Evolutionary conservation across 1,140 invertebrate species (phyloP).

Genomic region (Lordiphosa clarofinis): DNA sequence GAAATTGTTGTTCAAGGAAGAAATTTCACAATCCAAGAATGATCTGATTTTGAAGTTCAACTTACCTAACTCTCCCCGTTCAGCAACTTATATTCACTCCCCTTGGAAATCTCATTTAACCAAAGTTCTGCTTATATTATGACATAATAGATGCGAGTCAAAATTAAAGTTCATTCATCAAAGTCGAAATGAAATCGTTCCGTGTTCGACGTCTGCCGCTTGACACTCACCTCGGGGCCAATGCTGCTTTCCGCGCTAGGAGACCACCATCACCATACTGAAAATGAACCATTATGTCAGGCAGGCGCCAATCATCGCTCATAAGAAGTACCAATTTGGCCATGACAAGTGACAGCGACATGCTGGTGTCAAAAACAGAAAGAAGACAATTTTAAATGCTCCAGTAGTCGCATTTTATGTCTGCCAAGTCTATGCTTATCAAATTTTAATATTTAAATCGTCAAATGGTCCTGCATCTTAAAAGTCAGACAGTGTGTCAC

Average conservation of each 20-base stretch:
- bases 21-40: no score
- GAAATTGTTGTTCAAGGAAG: no score
- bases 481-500: slow-evolving; percentile 32
- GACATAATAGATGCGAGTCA: slow-evolving; percentile 43
- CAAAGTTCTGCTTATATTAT: no score
- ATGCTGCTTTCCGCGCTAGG: slow-evolving; percentile 13
- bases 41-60: no score
- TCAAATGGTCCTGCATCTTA: slow-evolving; percentile 32
- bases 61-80: no score
- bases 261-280: slow-evolving; percentile 1
- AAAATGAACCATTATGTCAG: slow-evolving; percentile 56
- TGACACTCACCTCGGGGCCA: slow-evolving; percentile 30
- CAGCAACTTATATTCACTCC: no score
- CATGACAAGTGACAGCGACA: slow-evolving; percentile 68
- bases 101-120: no score
- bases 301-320: slow-evolving; percentile 62
- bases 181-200: slow-evolving; percentile 51
- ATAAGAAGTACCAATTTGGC: slow-evolving; percentile 67
- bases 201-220: slow-evolving; percentile 37
- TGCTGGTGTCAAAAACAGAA: slow-evolving; percentile 44
- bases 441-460: slow-evolving; percentile 60
- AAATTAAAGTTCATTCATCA: slow-evolving; percentile 68
- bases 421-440: slow-evolving; percentile 19
- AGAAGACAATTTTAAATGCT: slow-evolving; percentile 34
- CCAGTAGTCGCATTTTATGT: slow-evolving; percentile 18